Percentiles rank a stretch among this genome's conserved stretches.
Evolutionary conservation across 2,888 invertebrate genomes (phyloP).

Genomic region (Drosophila limbata): DNA sequence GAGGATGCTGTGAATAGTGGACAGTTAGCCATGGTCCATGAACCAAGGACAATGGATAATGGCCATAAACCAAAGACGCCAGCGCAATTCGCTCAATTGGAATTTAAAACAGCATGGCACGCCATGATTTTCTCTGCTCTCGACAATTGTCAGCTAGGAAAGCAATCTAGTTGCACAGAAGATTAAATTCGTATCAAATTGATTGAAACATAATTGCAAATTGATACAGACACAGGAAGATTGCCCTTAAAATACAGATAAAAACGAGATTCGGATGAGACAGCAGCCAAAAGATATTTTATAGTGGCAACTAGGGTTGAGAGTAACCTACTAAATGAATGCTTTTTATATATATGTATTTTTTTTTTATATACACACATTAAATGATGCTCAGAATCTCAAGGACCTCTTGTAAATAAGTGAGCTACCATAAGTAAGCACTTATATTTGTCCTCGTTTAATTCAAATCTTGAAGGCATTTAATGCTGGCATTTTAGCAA

Average conservation of each 20-base stretch:
- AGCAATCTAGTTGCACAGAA: conserved; percentile 50
- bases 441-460: conserved; percentile 4
- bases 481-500: conserved; percentile 5
- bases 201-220: conserved; percentile 66
- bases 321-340: background rate
- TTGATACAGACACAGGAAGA: conserved; percentile 42
- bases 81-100: conserved; percentile 43
- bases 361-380: conserved; percentile 5
- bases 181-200: conserved; percentile 52
- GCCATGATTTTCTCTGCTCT: background rate
- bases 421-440: conserved; percentile 4
- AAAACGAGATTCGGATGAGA: conserved; percentile 13
- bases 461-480: conserved; percentile 8
- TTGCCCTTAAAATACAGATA: conserved; percentile 10
- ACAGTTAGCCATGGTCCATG: conserved; percentile 7
- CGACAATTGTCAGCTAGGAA: conserved; percentile 23
- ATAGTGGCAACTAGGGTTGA: conserved; percentile 13
- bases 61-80: conserved; percentile 56
- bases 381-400: background rate
- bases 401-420: conserved; percentile 8
- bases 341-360: background rate
- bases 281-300: conserved; percentile 20
- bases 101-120: conserved; percentile 52
- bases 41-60: conserved; percentile 20
- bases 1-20: conserved; percentile 24